Base-by-base conservation (phyloP, 2,797 vertebrate genomes). In the Sebastes vulpes region DNA sequence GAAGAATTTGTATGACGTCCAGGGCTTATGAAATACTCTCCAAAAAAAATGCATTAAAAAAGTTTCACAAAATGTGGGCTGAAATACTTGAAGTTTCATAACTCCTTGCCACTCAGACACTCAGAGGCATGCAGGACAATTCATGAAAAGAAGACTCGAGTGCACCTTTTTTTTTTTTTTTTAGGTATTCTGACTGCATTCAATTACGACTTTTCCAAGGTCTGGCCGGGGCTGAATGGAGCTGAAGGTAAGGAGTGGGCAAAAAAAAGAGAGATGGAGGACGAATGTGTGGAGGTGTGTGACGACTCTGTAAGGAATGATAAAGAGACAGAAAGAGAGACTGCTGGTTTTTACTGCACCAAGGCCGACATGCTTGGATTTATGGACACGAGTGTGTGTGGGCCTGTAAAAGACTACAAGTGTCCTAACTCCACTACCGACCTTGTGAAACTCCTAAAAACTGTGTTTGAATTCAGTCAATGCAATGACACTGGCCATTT, bases 281-380 rank as follows among this genome's bases (percentile, higher is more conserved):
- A 85, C 72, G 65, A 82, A 90, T 83, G 90, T 87, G 83, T 85
- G 88, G 81, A 90, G 75, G 82, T 90, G 85, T 90, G 87, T 90
- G 91, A 92, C 75, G 73, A 89, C 87, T 92, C 81, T 91, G 90
- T 91, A 87, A 85, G 85, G 77, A 89, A 91, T 86, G 90, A 92
- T 77, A 91, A 83, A 93, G 89, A 88, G 90, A 90, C 85, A 88
- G 80, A 88, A 78, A 80, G 76, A 87, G 79, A 79, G 84, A 83
- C 85, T 79, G 89, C 84, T 77, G 79, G 73, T 93, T 95, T 50
- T 94, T 92, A 94, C 88, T 64, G 90, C 92, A 68, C 92, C 95
- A 95, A 96, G 95, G 95, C 91, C 91, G 72, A 81, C 79, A 69
- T 46, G 75, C 79, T 74, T 79, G 82, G 89, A 96, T 96, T 96